Evolutionary conservation across 2,797 vertebrate genomes (phyloP), one percentile per base, ranked within the genome.

Genomic region (Hoplostethus mediterraneus): DNA sequence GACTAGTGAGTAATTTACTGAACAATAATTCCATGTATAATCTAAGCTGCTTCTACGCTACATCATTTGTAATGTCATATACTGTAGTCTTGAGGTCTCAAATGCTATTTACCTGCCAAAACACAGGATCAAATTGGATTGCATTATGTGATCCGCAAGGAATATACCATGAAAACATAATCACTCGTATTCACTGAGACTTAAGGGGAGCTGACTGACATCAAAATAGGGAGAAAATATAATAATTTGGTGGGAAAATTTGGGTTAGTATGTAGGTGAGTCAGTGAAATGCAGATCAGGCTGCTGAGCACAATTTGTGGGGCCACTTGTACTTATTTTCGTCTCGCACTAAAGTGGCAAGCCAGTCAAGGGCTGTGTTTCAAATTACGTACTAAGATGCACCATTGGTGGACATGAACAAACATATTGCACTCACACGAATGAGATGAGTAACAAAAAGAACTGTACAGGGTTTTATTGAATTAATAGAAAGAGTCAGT

Each of bases 341-440:
- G 28, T 77, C 44, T 67, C 28, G 53, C 13, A 33, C 67, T 65
- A 67, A 63, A 81, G 66, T 71, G 57, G 51, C 89, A 77, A 86
- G 87, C 88, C 57, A 62, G 79, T 65, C 63, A 53, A 84, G 89
- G 79, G 52, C 67, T 63, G 86, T 89, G 86, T 87, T 44, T 5
- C 12, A 87, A 81, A 80, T 68, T 82, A 87, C 67, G 48, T 77
- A 87, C 28, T 28, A 28, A 28, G 3, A 28, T 28, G 28, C 28
- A 28, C 28, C 28, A 21, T 21, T 21, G 21, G 21, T 21, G 21
- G 21, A 21, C 21, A 21, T 21, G 21, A 21, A 21, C 21, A 28
- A 28, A 28, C 2, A 28, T 28, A 28, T 28, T 28, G 28, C 28
- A 28, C 0, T 28, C 28, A 28, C 28, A 28, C 3, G 28, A 28